Evolutionary conservation across 2,888 invertebrate genomes (phyloP).

Genomic region (Melanophora roralis): DNA sequence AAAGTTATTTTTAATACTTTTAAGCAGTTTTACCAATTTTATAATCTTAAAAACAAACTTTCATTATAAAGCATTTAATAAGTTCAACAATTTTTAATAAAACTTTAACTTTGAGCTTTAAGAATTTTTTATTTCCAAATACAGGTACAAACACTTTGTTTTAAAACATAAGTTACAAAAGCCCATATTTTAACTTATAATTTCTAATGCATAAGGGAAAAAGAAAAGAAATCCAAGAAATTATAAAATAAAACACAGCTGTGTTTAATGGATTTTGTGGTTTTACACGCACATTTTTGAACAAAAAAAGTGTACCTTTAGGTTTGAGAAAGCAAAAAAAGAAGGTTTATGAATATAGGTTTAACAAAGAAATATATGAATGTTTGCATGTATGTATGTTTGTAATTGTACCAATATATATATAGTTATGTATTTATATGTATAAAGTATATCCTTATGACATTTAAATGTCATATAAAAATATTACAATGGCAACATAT

Average conservation of each 20-base stretch:
- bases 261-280: slow-evolving; percentile 61
- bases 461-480: slow-evolving; percentile 58
- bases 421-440: too few relatives aligned
- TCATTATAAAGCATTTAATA: too few relatives aligned
- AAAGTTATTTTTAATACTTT: background rate
- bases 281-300: slow-evolving; percentile 48
- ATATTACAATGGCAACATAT: slow-evolving; percentile 42
- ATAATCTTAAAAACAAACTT: too few relatives aligned
- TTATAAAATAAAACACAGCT: slow-evolving; percentile 49
- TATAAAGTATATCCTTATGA: slow-evolving; percentile 40
- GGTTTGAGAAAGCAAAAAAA: slow-evolving; percentile 24
- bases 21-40: background rate
- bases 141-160: background rate
- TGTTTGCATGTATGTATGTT: too few relatives aligned
- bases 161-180: background rate
- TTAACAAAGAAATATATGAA: background rate
- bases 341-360: slow-evolving; percentile 17
- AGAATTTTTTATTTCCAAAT: background rate
- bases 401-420: too few relatives aligned
- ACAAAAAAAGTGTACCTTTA: slow-evolving; percentile 39
- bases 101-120: too few relatives aligned
- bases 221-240: slow-evolving; percentile 18
- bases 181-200: background rate
- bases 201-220: background rate
- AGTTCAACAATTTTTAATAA: too few relatives aligned